Percentiles rank a stretch among this genome's conserved stretches.
Conservation (phyloP, 1,140 invertebrate species). For the Pemphigus obesinymphae region DNA sequence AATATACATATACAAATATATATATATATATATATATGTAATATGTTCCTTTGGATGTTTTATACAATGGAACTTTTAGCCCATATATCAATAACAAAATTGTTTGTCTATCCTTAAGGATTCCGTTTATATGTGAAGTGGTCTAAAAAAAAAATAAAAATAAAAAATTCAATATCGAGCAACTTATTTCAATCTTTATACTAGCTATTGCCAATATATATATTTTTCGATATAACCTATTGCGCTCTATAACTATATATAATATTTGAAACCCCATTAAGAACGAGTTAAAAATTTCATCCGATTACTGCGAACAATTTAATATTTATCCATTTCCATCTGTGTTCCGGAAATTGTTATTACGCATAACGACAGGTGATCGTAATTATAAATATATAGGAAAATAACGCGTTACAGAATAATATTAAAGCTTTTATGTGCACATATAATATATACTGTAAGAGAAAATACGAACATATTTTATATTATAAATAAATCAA, state of each 20-base stretch:
- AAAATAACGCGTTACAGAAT: background rate
- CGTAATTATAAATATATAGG: background rate
- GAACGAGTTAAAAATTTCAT: too few relatives aligned
- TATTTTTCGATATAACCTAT: too few relatives aligned
- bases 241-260: too few relatives aligned
- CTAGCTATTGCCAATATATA: too few relatives aligned
- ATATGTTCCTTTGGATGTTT: too few relatives aligned
- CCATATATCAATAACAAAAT: background rate
- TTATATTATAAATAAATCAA: background rate
- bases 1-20: too few relatives aligned
- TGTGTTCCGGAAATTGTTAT: background rate
- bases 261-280: too few relatives aligned
- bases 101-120: constrained; percentile 1
- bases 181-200: too few relatives aligned
- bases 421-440: background rate
- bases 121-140: background rate
- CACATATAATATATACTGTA: background rate
- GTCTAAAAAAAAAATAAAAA: background rate
- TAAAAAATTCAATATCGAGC: too few relatives aligned
- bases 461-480: background rate
- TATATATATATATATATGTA: too few relatives aligned
- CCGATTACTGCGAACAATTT: background rate
- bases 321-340: background rate
- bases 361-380: background rate
- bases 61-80: too few relatives aligned